These are phyloP conservation scores for Adrianichthys oophorus DNA, from an alignment of 2,797 vertebrate genomes.

Conservation along the genomic window DNA sequence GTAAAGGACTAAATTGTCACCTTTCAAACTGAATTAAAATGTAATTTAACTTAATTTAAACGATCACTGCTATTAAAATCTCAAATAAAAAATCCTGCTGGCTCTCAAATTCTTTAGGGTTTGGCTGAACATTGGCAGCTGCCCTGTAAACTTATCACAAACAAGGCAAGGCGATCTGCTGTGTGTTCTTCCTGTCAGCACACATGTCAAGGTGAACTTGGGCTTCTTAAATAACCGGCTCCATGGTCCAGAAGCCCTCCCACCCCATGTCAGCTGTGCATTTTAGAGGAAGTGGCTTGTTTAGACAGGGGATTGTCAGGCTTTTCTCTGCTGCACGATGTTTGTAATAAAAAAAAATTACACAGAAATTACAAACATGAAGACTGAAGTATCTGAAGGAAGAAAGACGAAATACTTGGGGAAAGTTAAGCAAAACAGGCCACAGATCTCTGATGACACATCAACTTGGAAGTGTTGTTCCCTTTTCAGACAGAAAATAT, in stretches of 20 bases:
- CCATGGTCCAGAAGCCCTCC: constrained; percentile 43
- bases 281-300: constrained; percentile 68
- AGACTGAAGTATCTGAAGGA: constrained; percentile 26
- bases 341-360: constrained; percentile 15
- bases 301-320: constrained; percentile 51
- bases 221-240: constrained; percentile 78
- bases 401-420: constrained; percentile 15
- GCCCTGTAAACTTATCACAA: constrained; percentile 73
- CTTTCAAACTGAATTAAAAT: too few relatives aligned
- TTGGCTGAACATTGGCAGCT: constrained; percentile 73
- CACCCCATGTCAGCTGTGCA: constrained; percentile 40
- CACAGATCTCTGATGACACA: not conserved
- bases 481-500: not conserved
- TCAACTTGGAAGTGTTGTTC: not conserved
- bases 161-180: constrained; percentile 77
- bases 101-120: constrained; percentile 51
- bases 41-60: too few relatives aligned
- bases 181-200: constrained; percentile 80
- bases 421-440: not conserved
- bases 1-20: too few relatives aligned
- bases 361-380: constrained; percentile 8
- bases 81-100: not conserved
- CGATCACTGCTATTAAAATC: too few relatives aligned
- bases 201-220: constrained; percentile 83
- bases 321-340: constrained; percentile 23